phyloP scores from a whole-genome alignment of 2,888 invertebrate genomes.

The Zygaena filipendulae region DNA sequence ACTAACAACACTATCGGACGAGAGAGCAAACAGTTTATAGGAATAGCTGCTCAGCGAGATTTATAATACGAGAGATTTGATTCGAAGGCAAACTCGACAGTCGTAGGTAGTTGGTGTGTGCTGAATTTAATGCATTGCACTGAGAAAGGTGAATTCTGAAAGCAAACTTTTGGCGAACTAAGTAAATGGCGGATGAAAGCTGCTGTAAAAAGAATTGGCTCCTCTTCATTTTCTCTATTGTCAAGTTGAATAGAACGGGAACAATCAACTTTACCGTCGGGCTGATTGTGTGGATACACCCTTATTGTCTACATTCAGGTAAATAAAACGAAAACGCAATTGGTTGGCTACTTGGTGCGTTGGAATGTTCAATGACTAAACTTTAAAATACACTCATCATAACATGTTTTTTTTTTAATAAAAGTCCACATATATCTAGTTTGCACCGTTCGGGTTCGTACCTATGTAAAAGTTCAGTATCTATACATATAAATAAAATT shows the following conservation, averaged over 20 bases:
- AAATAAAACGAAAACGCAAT: slow-evolving; percentile 53
- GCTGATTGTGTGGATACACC: slow-evolving; percentile 58
- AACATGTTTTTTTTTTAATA: slow-evolving; percentile 31
- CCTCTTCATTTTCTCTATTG: slow-evolving; percentile 63
- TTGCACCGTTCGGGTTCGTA: slow-evolving; percentile 16
- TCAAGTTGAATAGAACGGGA: slow-evolving; percentile 58
- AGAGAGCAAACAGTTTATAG: slow-evolving; percentile 47
- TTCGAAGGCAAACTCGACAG: slow-evolving; percentile 56
- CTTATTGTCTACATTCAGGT: slow-evolving; percentile 60
- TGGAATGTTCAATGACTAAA: slow-evolving; percentile 51
- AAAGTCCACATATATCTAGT: too few relatives aligned
- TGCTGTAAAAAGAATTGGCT: slow-evolving; percentile 55
- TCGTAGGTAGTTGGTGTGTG: too few relatives aligned
- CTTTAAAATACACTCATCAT: slow-evolving; percentile 45
- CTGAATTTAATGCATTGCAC: slow-evolving; percentile 51
- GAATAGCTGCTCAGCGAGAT: slow-evolving; percentile 38
- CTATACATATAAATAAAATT: too few relatives aligned
- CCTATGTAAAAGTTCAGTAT: slow-evolving; percentile 26
- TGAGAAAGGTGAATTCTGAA: slow-evolving; percentile 41
- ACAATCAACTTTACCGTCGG: slow-evolving; percentile 57
- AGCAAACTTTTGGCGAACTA: slow-evolving; percentile 53
- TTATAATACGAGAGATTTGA: slow-evolving; percentile 34
- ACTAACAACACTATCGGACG: too few relatives aligned
- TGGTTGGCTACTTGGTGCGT: slow-evolving; percentile 43
- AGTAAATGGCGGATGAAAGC: slow-evolving; percentile 54